Base-by-base conservation (phyloP, 2,797 vertebrate genomes). In the Hyperoplus lanceolatus region DNA sequence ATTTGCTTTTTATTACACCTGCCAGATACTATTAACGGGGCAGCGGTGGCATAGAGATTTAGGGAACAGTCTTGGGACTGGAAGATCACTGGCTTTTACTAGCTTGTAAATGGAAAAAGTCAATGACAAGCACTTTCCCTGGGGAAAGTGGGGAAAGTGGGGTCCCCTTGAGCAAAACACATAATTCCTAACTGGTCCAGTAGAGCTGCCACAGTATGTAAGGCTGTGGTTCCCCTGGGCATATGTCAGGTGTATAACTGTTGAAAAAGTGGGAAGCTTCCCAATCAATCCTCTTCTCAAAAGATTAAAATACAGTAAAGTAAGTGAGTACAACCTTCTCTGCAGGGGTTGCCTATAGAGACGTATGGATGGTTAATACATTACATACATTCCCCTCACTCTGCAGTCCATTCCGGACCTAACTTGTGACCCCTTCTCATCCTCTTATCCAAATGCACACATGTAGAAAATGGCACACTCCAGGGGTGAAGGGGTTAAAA, bases 401-500 rank as follows among this genome's bases (percentile, higher is more conserved):
- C 38, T 54, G 1, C 45, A 62, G 63, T 59, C n/a, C 53, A 53
- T 68, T 14, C 12, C 45, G 38, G 49, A 67, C 56, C 57, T 48
- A 10, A 0, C 48, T 51, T 5, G 3, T 53, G 75, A 82, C 82
- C 85, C 64, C 70, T 75, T 87, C 63, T 51, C 63, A 81, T 84
- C 75, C 73, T 61, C 68, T 46, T 29, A 75, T 84, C 73, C 73
- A 42, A 75, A 85, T 42, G 72, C 87, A 46, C 4, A 59, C 72
- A 5, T 62, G 54, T 66, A 2, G 21, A 36, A 73, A 77, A 14
- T 79, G 59, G 72, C 79, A 39, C 60, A 3, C 85, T 59, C 87
- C 89, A 13, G 90, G 70, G 88, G 72, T 80, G 91, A 92, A 91
- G 56, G 92, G 92, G 92, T 94, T 93, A 94, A 94, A 91, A 89